Percentiles rank a stretch among this genome's conserved stretches.
Conservation (phyloP, 1,140 invertebrate genomes). For the Sycophaga agraensis region DNA sequence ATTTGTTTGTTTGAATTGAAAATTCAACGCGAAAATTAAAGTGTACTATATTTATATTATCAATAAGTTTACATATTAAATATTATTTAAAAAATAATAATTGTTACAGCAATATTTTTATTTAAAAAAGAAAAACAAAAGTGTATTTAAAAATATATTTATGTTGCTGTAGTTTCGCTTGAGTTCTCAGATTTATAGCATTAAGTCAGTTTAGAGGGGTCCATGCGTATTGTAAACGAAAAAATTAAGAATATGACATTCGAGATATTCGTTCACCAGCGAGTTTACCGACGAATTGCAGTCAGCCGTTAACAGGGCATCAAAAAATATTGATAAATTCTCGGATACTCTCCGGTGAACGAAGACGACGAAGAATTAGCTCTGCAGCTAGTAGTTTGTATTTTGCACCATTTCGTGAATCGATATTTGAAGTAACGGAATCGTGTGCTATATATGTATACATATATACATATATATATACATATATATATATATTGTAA, state of each 20-base stretch:
- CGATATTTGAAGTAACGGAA: background rate
- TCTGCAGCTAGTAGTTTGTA: slow-evolving; percentile 3
- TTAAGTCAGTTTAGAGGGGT: background rate
- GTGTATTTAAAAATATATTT: background rate
- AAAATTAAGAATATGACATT: background rate
- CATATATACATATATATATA: too few relatives aligned
- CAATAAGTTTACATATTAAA: too few relatives aligned
- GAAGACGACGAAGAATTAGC: background rate
- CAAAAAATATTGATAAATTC: background rate
- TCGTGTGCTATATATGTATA: slow-evolving; percentile 3
- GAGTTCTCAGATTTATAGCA: background rate
- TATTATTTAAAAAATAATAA: too few relatives aligned
- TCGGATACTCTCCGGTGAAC: background rate
- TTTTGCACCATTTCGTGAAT: slow-evolving; percentile 8
- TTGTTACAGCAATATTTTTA: too few relatives aligned
- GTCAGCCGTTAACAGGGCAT: background rate
- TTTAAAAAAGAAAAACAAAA: background rate
- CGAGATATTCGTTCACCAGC: background rate
- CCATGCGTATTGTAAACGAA: background rate
- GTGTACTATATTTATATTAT: too few relatives aligned
- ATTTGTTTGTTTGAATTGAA: too few relatives aligned
- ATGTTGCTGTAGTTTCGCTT: background rate
- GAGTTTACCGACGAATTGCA: background rate
- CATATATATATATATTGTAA: background rate
- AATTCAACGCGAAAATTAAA: too few relatives aligned